Conservation (phyloP, 2,113 vertebrate genomes). For the Toxostoma redivivum region DNA sequence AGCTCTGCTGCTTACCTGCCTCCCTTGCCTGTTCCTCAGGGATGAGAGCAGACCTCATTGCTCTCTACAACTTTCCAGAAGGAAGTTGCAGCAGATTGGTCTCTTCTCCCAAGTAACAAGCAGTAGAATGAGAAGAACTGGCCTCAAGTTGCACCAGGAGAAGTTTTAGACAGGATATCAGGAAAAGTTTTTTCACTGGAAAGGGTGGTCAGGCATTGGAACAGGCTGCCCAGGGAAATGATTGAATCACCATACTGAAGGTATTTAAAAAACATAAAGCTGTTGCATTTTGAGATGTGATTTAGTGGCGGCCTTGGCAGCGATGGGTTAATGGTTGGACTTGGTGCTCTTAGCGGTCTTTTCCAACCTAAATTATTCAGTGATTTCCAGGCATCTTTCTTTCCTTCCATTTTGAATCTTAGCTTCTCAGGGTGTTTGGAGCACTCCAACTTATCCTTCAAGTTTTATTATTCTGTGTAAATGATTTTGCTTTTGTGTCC, state of each 20-base stretch:
- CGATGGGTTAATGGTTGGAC: not conserved
- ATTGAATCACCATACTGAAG: not conserved
- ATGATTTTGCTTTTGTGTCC: not conserved
- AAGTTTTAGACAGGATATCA: not conserved
- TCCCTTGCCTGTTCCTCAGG: not conserved
- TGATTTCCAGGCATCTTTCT: not conserved
- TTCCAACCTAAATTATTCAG: not conserved
- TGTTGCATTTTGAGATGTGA: not conserved
- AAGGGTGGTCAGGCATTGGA: not conserved
- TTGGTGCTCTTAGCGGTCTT: not conserved
- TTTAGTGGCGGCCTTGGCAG: not conserved
- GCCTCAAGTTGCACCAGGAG: not conserved
- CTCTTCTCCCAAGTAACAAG: not conserved
- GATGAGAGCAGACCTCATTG: fast-evolving
- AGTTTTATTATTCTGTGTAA: not conserved
- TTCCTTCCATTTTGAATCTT: not conserved
- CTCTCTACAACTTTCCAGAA: not conserved
- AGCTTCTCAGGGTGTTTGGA: not conserved
- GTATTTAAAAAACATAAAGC: not conserved
- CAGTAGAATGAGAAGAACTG: not conserved
- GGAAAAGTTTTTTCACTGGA: not conserved
- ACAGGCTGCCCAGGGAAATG: not conserved
- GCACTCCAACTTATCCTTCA: not conserved
- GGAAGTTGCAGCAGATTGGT: fast-evolving
- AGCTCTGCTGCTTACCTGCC: not conserved